A percentile compares a stretch with the other conserved stretches of the same genome.
These are phyloP conservation scores for Zoanthus sociatus DNA, from an alignment of 92 coral and sea anemone species.

Conservation along the genomic window DNA sequence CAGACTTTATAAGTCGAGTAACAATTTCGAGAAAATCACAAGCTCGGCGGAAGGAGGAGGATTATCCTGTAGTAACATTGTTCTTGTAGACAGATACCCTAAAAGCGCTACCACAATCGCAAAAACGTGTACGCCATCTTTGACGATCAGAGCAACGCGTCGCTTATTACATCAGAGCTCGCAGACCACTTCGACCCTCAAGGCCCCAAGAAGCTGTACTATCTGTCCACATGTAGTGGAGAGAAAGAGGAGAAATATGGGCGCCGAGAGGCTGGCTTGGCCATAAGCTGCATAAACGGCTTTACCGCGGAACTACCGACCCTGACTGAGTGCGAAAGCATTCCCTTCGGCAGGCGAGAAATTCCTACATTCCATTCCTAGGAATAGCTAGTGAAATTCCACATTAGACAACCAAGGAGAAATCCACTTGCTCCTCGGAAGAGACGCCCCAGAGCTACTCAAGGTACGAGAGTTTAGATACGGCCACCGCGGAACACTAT, in stretches of 20 bases:
- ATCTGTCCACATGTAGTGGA: conserved; percentile 8
- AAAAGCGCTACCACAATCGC: conserved; percentile 17
- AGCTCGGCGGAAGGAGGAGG: conserved; percentile 46
- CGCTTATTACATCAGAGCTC: conserved; percentile 29
- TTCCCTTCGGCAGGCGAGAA: conserved; percentile 45
- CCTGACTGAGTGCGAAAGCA: conserved; percentile 43
- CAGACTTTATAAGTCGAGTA: too few relatives aligned
- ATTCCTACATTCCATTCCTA: conserved; percentile 13
- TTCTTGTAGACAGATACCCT: conserved; percentile 41
- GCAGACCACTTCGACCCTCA: conserved; percentile 33
- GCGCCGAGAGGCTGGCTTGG: conserved; percentile 25
- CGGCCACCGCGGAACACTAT: conserved; percentile 59
- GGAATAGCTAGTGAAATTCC: conserved; percentile 52
- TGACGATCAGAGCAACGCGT: conserved; percentile 42
- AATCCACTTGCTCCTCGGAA: conserved; percentile 52
- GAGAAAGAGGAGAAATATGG: conserved; percentile 43
- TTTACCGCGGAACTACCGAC: conserved; percentile 34
- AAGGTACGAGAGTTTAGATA: conserved; percentile 59
- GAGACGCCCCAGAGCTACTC: conserved; percentile 60
- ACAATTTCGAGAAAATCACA: neutral
- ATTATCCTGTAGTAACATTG: conserved; percentile 48
- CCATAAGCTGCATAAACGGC: conserved; percentile 23
- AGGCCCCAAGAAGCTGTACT: conserved; percentile 35
- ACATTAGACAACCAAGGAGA: conserved; percentile 46
- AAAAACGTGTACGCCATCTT: conserved; percentile 27